phyloP scores from a whole-genome alignment of 2,113 vertebrate species.

The Catagonus wagneri region DNA sequence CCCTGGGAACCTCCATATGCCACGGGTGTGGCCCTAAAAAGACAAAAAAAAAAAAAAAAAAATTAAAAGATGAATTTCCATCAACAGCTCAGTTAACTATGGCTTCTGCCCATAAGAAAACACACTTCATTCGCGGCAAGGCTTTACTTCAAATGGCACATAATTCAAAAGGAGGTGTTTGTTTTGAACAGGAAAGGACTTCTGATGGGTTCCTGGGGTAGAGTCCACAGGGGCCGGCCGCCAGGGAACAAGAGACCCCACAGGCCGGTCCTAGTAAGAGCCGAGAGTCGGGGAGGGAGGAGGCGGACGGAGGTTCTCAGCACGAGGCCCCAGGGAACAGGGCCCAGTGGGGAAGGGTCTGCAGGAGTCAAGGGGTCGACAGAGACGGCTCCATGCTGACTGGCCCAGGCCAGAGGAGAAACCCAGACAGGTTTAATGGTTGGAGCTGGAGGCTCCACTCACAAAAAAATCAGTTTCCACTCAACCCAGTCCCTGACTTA shows the following conservation, averaged over 20 bases:
- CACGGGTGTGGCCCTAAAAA: no score
- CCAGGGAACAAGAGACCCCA: background rate
- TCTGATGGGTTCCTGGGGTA: background rate
- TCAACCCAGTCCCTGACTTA: background rate
- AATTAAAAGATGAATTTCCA: background rate
- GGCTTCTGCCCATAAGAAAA: background rate
- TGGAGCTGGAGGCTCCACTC: background rate
- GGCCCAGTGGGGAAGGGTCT: background rate
- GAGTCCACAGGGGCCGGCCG: background rate
- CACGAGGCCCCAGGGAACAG: background rate
- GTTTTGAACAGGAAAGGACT: conserved; percentile 16
- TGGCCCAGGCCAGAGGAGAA: background rate
- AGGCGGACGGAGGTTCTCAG: background rate
- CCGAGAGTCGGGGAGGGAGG: background rate
- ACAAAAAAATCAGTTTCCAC: background rate
- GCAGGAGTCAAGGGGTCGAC: fast-evolving
- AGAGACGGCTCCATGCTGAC: background rate
- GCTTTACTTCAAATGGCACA: conserved; percentile 31
- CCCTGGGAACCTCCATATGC: no score
- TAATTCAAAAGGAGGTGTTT: background rate
- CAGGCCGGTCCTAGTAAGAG: background rate
- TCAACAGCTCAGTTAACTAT: background rate
- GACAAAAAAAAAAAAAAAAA: no score
- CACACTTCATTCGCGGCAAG: background rate
- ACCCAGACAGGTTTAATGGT: background rate